Evolutionary conservation across 2,113 vertebrate species (phyloP).

Genomic region (Motacilla tschutschensis): DNA sequence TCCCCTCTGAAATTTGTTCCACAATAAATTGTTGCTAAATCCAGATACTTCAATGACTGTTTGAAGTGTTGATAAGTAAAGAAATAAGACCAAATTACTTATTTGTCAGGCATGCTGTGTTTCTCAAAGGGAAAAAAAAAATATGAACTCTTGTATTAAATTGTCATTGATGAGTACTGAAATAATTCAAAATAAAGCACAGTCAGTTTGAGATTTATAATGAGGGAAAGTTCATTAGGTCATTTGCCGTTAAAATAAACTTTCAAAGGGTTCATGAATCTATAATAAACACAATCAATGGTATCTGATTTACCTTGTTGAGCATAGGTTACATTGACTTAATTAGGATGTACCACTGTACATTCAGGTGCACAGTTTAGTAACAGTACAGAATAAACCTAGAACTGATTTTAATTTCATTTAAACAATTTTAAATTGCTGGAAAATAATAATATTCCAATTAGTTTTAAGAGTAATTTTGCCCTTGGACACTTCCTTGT

Average conservation of each 20-base stretch:
- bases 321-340: constrained; percentile 25
- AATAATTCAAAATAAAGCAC: constrained; percentile 46
- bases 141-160: neutral
- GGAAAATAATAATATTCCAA: neutral
- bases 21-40: neutral
- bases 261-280: constrained; percentile 45
- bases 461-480: neutral
- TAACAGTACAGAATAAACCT: neutral
- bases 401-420: neutral
- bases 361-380: neutral
- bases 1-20: neutral
- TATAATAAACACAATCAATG: constrained; percentile 28
- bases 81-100: neutral
- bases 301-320: constrained; percentile 52
- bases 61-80: neutral
- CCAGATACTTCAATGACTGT: neutral
- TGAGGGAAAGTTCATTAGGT: constrained; percentile 48
- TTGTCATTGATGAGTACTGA: constrained; percentile 41
- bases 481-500: neutral
- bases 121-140: constrained; percentile 1
- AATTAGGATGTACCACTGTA: neutral
- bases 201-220: constrained; percentile 44
- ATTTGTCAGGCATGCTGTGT: neutral
- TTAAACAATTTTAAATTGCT: neutral
- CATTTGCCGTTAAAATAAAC: constrained; percentile 41